A percentile compares a stretch with the other conserved stretches of the same genome.
Evolutionary conservation across 2,888 invertebrate genomes (phyloP).

Genomic region (Venustoraphidia nigricollis): DNA sequence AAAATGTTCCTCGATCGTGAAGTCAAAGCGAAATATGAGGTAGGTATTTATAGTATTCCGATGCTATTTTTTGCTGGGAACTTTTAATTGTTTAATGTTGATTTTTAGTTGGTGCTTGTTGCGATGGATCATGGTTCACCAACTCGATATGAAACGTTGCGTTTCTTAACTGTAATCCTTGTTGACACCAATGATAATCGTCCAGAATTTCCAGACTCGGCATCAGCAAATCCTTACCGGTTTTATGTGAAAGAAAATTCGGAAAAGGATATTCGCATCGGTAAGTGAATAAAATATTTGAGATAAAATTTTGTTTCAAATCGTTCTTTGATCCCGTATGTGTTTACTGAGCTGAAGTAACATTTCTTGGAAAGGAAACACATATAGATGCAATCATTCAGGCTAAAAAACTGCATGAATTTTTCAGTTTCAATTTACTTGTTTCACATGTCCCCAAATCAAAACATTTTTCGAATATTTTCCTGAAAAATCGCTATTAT

Average conservation of each 20-base stretch:
- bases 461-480: no score
- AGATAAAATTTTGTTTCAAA: background rate
- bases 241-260: conserved; percentile 61
- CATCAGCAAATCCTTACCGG: conserved; percentile 41
- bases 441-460: no score
- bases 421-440: no score
- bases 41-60: conserved; percentile 16
- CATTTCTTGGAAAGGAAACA: no score
- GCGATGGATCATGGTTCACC: conserved; percentile 75
- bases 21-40: conserved; percentile 45
- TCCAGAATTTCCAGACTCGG: conserved; percentile 53
- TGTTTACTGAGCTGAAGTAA: no score
- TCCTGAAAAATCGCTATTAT: no score
- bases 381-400: no score
- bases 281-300: conserved; percentile 24
- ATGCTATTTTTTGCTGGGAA: no score
- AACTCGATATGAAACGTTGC: conserved; percentile 60
- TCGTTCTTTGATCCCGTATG: no score
- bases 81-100: conserved; percentile 3
- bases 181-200: conserved; percentile 70
- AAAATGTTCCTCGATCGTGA: conserved; percentile 70
- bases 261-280: conserved; percentile 42
- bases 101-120: conserved; percentile 52
- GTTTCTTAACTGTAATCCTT: conserved; percentile 56
- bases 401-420: no score